Percentiles rank a stretch among this genome's conserved stretches.
These are phyloP conservation scores for Channa striata DNA, from an alignment of 2,797 vertebrate species.

Conservation along the genomic window DNA sequence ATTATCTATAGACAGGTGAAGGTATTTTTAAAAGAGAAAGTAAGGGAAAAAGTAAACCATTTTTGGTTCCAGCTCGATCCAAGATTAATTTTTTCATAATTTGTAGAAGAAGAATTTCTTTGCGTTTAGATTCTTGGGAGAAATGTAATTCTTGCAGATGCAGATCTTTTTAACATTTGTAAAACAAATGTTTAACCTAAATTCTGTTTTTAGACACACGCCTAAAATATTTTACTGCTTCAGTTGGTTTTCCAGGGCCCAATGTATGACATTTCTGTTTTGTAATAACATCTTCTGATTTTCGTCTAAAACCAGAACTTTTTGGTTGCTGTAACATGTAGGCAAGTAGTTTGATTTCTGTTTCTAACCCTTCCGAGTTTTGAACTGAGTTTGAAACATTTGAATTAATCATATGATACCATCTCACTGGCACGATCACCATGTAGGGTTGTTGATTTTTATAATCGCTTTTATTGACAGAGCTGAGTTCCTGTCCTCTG, in stretches of 20 bases:
- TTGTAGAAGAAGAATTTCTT: too few relatives aligned
- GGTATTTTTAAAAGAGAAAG: too few relatives aligned
- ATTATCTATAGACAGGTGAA: not conserved
- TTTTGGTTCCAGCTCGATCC: too few relatives aligned
- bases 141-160: not conserved
- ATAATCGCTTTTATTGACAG: not conserved
- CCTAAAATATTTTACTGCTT: not conserved
- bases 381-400: not conserved
- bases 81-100: too few relatives aligned
- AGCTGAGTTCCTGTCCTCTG: constrained; percentile 1
- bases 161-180: too few relatives aligned
- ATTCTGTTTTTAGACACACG: too few relatives aligned
- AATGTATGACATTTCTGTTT: not conserved
- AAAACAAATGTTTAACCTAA: too few relatives aligned
- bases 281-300: not conserved
- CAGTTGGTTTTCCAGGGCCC: not conserved
- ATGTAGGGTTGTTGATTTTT: too few relatives aligned
- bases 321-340: not conserved
- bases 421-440: too few relatives aligned
- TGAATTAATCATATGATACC: not conserved
- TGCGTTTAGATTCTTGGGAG: not conserved
- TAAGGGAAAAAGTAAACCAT: too few relatives aligned
- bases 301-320: not conserved
- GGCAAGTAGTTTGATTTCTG: not conserved
- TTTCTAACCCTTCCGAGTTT: not conserved